phyloP scores from a whole-genome alignment of 2,888 invertebrate species.

The Clepsis dumicolana region DNA sequence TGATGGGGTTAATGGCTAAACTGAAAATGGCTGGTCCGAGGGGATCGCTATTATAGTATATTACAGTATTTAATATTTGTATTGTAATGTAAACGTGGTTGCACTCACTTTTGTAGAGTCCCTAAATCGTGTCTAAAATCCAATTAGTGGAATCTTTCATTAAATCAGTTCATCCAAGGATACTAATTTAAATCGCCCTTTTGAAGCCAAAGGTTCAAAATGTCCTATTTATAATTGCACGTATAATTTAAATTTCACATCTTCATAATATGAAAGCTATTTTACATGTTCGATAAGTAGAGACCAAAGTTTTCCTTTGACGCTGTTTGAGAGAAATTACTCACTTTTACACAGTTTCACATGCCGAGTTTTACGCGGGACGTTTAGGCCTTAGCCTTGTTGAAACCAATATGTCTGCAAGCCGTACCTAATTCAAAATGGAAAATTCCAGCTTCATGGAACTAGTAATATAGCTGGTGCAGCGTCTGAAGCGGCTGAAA shows the following conservation, averaged over 20 bases:
- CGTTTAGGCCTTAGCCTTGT: not conserved
- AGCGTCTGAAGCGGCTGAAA: too few relatives aligned
- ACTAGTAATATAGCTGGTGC: too few relatives aligned
- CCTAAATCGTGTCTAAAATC: too few relatives aligned
- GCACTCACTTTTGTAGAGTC: too few relatives aligned
- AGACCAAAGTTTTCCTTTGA: slow-evolving; percentile 14
- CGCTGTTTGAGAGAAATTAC: slow-evolving; percentile 17
- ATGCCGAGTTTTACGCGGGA: not conserved
- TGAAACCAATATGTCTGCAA: not conserved
- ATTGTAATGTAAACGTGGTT: too few relatives aligned
- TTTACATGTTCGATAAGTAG: slow-evolving; percentile 25
- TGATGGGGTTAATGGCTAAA: too few relatives aligned
- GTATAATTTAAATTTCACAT: not conserved
- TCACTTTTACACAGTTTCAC: not conserved
- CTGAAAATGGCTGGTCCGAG: too few relatives aligned
- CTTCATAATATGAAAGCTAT: slow-evolving; percentile 1
- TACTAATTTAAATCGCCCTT: not conserved
- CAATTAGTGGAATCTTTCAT: too few relatives aligned
- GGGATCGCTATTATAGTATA: too few relatives aligned
- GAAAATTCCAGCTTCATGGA: too few relatives aligned
- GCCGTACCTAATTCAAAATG: too few relatives aligned
- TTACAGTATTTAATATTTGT: too few relatives aligned
- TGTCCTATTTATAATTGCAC: not conserved
- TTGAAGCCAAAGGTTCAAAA: not conserved
- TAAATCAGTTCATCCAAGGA: not conserved